These are phyloP conservation scores for Linnaemya tessellans DNA, from an alignment of 2,888 invertebrate species.

Conservation along the genomic window DNA sequence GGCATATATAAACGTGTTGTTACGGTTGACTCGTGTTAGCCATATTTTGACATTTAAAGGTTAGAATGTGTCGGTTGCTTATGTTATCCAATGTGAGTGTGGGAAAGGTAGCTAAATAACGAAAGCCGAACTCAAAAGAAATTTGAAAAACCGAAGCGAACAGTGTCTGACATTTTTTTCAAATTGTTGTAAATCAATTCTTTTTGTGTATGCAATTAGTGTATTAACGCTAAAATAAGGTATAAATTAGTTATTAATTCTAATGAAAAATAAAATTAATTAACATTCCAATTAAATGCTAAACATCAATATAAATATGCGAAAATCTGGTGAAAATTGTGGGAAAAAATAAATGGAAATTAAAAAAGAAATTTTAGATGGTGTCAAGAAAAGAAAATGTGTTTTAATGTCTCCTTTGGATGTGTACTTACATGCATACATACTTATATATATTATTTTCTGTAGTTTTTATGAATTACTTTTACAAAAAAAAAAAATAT, in stretches of 20 bases:
- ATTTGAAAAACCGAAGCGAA: constrained; percentile 78
- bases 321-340: constrained; percentile 11
- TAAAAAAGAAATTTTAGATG: constrained; percentile 12
- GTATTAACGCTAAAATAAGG: constrained; percentile 77
- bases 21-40: neutral
- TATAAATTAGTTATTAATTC: constrained; percentile 70
- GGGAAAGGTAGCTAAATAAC: constrained; percentile 44
- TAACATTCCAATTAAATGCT: constrained; percentile 2
- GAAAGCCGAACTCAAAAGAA: constrained; percentile 79
- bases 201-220: constrained; percentile 81
- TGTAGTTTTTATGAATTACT: constrained; percentile 14
- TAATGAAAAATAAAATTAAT: constrained; percentile 2
- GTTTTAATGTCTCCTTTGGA: constrained; percentile 51
- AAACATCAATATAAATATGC: neutral
- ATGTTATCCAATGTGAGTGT: constrained; percentile 12
- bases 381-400: constrained; percentile 63
- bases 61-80: constrained; percentile 46
- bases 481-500: neutral
- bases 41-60: constrained; percentile 60
- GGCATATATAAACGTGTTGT: neutral
- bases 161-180: constrained; percentile 68
- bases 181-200: constrained; percentile 81
- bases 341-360: constrained; percentile 34
- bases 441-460: constrained; percentile 35
- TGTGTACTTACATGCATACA: no score